Conservation (phyloP, 2,113 vertebrate species). For the Heteronetta atricapilla region DNA sequence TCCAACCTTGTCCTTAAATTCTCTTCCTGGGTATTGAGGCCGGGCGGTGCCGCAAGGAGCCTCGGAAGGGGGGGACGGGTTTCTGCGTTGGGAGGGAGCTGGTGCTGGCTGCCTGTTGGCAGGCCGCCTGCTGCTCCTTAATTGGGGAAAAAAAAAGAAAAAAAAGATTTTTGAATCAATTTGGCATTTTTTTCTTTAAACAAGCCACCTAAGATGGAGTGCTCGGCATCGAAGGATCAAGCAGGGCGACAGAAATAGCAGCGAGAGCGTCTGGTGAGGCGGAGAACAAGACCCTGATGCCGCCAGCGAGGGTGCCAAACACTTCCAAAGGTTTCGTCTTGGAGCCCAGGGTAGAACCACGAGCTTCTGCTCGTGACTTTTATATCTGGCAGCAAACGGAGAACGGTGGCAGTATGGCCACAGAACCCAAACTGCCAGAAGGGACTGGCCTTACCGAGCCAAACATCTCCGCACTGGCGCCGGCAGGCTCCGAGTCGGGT, state of each 20-base stretch:
- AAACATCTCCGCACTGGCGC: not conserved
- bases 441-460: not conserved
- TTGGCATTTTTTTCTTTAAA: not conserved
- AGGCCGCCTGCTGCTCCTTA: not conserved
- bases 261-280: not conserved
- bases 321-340: rapidly evolving
- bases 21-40: not conserved
- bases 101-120: not conserved
- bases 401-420: not conserved
- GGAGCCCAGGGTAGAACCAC: not conserved
- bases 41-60: not conserved
- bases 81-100: not conserved
- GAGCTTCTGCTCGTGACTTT: not conserved
- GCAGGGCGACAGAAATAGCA: not conserved
- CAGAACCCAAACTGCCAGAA: not conserved
- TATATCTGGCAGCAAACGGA: not conserved
- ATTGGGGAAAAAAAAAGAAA: not conserved
- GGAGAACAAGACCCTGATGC: not conserved
- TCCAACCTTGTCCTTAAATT: not conserved
- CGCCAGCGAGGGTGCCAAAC: not conserved
- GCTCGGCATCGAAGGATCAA: constrained; percentile 14
- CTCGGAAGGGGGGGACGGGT: rapidly evolving
- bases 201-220: not conserved
- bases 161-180: not conserved
- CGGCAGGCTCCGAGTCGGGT: not conserved